A percentile compares a stretch with the other conserved stretches of the same genome.
These are phyloP conservation scores for Drosophila mojavensis DNA, from an alignment of 1,140 invertebrate species.

Conservation along the genomic window DNA sequence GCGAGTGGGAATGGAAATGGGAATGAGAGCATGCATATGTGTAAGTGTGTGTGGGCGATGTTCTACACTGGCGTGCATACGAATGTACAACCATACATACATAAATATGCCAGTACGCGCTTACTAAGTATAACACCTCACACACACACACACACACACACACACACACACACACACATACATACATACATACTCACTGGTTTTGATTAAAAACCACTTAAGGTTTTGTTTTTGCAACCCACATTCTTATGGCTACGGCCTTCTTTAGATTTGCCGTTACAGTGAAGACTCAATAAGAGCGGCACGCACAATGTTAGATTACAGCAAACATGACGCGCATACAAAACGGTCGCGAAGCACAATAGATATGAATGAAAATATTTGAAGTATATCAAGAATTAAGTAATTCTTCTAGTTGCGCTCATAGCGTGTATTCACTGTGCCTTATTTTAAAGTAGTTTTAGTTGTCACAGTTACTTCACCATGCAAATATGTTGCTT, in stretches of 20 bases:
- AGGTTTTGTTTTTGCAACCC: constrained; percentile 73
- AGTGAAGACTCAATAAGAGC: constrained; percentile 39
- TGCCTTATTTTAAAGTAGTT: constrained; percentile 40
- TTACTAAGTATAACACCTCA: constrained; percentile 36
- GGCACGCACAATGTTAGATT: background rate
- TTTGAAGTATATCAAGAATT: background rate
- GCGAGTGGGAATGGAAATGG: constrained; percentile 33
- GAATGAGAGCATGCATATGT: constrained; percentile 13
- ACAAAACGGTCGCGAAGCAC: background rate
- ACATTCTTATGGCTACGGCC: constrained; percentile 57
- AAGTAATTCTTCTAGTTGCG: background rate
- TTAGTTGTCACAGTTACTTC: constrained; percentile 62
- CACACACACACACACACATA: constrained; percentile 26
- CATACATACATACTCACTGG: constrained; percentile 36
- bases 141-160: constrained; percentile 28
- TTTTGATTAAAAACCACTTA: constrained; percentile 78
- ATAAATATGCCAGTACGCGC: constrained; percentile 33
- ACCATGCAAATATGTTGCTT: constrained; percentile 77
- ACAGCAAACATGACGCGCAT: constrained; percentile 4
- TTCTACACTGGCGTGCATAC: constrained; percentile 11
- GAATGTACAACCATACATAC: constrained; percentile 23
- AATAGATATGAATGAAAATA: background rate
- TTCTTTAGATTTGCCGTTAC: constrained; percentile 47
- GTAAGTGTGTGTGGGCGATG: constrained; percentile 38
- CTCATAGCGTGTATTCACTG: constrained; percentile 30